Evolutionary conservation across 2,797 vertebrate species (phyloP), one percentile per base, ranked within the genome.

Genomic region (Caiman crocodilus): DNA sequence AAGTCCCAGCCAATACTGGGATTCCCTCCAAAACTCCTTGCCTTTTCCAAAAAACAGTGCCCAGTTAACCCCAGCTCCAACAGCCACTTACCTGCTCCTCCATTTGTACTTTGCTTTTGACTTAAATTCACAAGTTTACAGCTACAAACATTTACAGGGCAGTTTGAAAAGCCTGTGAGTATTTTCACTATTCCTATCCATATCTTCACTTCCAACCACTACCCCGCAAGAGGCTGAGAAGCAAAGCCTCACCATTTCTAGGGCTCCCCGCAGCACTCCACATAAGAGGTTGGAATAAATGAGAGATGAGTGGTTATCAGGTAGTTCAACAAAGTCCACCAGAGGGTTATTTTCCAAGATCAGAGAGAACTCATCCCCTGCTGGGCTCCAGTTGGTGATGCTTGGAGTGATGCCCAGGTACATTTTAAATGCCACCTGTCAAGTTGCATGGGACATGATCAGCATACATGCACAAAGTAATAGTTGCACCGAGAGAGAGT

Each of bases 321-420:
- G 99, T 88, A 99, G 98, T 97, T 99, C 99, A 93, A 99, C 99
- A 74, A 99, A 99, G 97, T 99, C 99, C 83, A 99, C 99, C 96
- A 99, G 96, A 0, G 99, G 99, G 97, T 99, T 99, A 94, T 98
- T 99, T 97, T 99, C 99, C 82, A 99, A 97, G 94, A 99, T 99
- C 91, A 99, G 98, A 81, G 99, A 99, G 98, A 99, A 99, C 92
- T 99, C 99, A 0, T 99, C 99, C 0, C 99, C 99, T 17, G 99
- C 99, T 20, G 99, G 99, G 96, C 99, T 99, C 99, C 99, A 99
- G 97, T 99, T 99, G 95, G 99, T 99, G 98, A 99, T 99, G 83
- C 99, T 99, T 0, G 99, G 99, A 78, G 99, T 99, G 96, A 99
- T 97, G 91, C 99, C 99, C 96, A 99, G 97, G 96, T 99, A 99